These are phyloP conservation scores for Orbicella faveolata DNA, from an alignment of 64 coral and sea anemone species.

Conservation along the genomic window DNA sequence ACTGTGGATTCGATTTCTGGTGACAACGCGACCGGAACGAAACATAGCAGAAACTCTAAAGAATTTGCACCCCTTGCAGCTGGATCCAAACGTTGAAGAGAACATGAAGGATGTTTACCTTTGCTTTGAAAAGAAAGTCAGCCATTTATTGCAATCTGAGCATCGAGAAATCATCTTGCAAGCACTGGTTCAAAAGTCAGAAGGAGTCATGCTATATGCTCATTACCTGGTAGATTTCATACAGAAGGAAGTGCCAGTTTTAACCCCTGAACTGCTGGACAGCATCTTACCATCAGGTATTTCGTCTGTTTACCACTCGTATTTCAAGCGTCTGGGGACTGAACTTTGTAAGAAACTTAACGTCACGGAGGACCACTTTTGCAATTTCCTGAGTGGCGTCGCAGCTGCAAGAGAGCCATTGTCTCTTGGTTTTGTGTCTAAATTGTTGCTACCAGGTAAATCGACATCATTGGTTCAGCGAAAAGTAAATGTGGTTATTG, in stretches of 20 bases:
- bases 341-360: neutral
- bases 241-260: neutral
- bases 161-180: neutral
- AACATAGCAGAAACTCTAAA: neutral
- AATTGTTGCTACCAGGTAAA: neutral
- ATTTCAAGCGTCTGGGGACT: conserved; percentile 21
- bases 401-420: conserved; percentile 35
- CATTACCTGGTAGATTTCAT: neutral
- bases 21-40: conserved; percentile 49
- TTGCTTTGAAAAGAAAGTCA: conserved; percentile 2
- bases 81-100: neutral
- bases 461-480: neutral
- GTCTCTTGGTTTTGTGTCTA: conserved; percentile 10
- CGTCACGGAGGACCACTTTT: conserved; percentile 16
- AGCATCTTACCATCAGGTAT: neutral
- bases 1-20: conserved; percentile 12
- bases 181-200: neutral
- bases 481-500: neutral
- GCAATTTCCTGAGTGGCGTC: conserved; percentile 25
- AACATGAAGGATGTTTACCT: neutral
- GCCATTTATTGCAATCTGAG: neutral
- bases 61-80: neutral
- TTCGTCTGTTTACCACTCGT: conserved; percentile 42
- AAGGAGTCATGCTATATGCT: conserved; percentile 3
- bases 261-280: neutral